phyloP scores from a whole-genome alignment of 2,888 invertebrate genomes.

The Lithophane semibrunnea region DNA sequence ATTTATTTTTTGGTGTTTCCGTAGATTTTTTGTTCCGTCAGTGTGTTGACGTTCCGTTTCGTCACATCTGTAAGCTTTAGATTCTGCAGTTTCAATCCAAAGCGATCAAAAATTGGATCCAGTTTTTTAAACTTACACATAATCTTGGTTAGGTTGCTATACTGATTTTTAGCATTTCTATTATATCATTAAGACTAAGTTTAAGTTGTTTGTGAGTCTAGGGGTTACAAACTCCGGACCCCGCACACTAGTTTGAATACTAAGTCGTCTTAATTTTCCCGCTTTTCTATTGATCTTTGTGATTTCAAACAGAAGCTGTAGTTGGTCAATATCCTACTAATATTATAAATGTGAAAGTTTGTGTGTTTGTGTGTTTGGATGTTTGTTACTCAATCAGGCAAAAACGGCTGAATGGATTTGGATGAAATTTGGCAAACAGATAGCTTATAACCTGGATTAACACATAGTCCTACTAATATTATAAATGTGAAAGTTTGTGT shows the following conservation, averaged over 20 bases:
- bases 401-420: too few species aligned
- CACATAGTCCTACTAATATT: too few species aligned
- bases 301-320: background rate
- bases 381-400: too few species aligned
- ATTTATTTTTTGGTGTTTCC: constrained; percentile 6
- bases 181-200: background rate
- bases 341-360: too few species aligned
- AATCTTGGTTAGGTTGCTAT: background rate
- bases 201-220: background rate
- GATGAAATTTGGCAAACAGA: too few species aligned
- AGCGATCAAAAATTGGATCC: background rate
- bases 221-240: background rate
- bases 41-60: background rate
- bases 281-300: background rate
- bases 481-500: too few species aligned
- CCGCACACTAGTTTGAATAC: background rate
- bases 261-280: too few species aligned
- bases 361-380: too few species aligned
- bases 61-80: background rate
- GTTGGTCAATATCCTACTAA: too few species aligned
- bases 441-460: too few species aligned
- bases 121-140: background rate
- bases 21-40: background rate
- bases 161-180: background rate
- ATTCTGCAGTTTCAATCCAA: background rate